These are phyloP conservation scores for Siniperca chuatsi DNA, from an alignment of 2,113 vertebrate genomes.

Conservation along the genomic window DNA sequence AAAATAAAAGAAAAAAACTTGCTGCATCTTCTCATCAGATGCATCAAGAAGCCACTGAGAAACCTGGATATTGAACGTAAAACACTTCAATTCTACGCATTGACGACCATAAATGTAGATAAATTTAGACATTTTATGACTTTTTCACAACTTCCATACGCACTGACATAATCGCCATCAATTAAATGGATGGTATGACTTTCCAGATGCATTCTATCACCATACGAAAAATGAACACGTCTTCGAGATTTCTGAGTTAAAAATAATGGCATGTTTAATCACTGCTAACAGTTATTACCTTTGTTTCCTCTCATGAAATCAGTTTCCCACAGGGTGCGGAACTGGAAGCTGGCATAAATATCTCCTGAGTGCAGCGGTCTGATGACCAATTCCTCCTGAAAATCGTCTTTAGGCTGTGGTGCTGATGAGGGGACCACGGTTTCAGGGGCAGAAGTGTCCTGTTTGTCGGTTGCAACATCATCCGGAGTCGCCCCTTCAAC, in stretches of 20 bases:
- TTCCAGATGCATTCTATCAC: background rate
- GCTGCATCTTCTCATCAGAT: background rate
- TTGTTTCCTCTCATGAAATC: constrained; percentile 84
- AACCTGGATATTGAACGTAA: background rate
- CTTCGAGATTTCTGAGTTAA: background rate
- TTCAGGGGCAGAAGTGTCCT: background rate
- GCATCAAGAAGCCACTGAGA: background rate
- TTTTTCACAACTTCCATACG: background rate
- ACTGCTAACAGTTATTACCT: constrained; percentile 75
- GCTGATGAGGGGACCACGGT: background rate
- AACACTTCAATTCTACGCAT: background rate
- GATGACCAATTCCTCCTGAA: constrained; percentile 92
- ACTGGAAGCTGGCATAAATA: constrained; percentile 94
- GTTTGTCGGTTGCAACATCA: constrained; percentile 2
- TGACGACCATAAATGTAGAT: accelerated
- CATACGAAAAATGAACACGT: background rate
- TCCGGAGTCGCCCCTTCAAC: constrained; percentile 23
- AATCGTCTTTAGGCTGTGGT: constrained; percentile 77
- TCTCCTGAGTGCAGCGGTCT: constrained; percentile 92
- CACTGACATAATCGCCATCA: background rate
- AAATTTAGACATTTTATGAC: background rate
- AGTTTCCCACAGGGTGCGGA: constrained; percentile 92
- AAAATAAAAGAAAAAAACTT: background rate
- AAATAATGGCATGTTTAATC: background rate
- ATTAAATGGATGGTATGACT: background rate